These are phyloP conservation scores for Stomatorhinus walkeri DNA, from an alignment of 2,797 vertebrate genomes.

Conservation along the genomic window DNA sequence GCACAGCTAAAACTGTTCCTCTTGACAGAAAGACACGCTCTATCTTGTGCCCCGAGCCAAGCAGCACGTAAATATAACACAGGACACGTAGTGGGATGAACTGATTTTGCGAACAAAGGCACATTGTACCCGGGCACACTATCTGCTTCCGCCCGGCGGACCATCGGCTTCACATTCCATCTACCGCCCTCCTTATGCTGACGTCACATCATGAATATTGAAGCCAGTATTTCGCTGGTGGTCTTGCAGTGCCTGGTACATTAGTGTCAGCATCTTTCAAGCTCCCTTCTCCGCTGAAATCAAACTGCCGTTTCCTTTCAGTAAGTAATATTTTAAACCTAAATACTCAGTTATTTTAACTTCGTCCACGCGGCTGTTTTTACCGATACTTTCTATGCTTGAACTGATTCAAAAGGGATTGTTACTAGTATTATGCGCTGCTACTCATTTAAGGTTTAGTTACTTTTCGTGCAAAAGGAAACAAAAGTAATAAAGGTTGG, in stretches of 20 bases:
- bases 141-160: background rate
- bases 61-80: background rate
- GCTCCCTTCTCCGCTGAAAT: slow-evolving; percentile 39
- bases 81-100: background rate
- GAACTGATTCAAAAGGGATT: background rate
- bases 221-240: slow-evolving; percentile 49
- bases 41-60: background rate
- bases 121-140: background rate
- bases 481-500: background rate
- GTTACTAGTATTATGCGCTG: background rate
- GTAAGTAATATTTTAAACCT: slow-evolving; percentile 44
- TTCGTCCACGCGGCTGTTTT: background rate
- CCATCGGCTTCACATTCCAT: slow-evolving; percentile 28
- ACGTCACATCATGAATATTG: slow-evolving; percentile 64
- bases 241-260: slow-evolving; percentile 48
- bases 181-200: slow-evolving; percentile 46
- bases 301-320: slow-evolving; percentile 34
- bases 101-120: background rate
- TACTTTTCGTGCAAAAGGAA: background rate
- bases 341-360: background rate
- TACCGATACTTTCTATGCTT: background rate
- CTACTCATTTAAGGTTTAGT: background rate
- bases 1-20: background rate
- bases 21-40: background rate
- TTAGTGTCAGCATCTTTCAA: slow-evolving; percentile 48